Percentiles rank a stretch among this genome's conserved stretches.
Conservation (phyloP, 2,113 vertebrate genomes). For the Myrmecophaga tridactyla region DNA sequence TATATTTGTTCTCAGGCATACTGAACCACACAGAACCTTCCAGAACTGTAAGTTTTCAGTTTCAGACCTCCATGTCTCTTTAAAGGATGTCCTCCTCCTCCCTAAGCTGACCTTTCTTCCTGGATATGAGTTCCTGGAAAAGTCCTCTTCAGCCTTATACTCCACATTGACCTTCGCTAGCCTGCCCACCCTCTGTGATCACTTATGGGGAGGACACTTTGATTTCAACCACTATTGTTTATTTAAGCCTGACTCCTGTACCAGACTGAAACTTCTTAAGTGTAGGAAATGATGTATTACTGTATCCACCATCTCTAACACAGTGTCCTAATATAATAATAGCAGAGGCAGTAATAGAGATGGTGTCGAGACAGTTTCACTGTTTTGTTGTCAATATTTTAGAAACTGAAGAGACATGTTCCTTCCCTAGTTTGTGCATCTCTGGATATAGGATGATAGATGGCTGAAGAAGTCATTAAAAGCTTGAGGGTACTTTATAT, state of each 20-base stretch:
- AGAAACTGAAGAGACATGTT: accelerated
- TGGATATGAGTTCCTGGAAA: not conserved
- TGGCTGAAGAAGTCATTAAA: not conserved
- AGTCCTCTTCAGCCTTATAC: accelerated
- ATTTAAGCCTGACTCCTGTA: too few species aligned
- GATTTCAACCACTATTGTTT: accelerated
- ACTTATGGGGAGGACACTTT: accelerated
- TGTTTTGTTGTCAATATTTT: accelerated
- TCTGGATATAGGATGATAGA: not conserved
- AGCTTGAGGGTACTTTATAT: not conserved
- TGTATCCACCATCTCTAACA: accelerated
- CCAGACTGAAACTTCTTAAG: not conserved
- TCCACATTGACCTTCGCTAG: not conserved
- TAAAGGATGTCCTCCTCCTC: accelerated
- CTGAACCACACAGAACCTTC: not conserved
- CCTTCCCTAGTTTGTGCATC: accelerated
- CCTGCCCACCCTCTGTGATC: accelerated
- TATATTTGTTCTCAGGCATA: not conserved
- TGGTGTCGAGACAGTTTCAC: accelerated
- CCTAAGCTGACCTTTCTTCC: not conserved
- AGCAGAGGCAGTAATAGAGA: accelerated
- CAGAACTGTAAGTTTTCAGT: not conserved
- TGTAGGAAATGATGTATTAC: accelerated
- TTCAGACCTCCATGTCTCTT: accelerated
- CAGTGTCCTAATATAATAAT: accelerated